Evolutionary conservation across 2,888 invertebrate species (phyloP).

Genomic region (Petrolisthes cinctipes): DNA sequence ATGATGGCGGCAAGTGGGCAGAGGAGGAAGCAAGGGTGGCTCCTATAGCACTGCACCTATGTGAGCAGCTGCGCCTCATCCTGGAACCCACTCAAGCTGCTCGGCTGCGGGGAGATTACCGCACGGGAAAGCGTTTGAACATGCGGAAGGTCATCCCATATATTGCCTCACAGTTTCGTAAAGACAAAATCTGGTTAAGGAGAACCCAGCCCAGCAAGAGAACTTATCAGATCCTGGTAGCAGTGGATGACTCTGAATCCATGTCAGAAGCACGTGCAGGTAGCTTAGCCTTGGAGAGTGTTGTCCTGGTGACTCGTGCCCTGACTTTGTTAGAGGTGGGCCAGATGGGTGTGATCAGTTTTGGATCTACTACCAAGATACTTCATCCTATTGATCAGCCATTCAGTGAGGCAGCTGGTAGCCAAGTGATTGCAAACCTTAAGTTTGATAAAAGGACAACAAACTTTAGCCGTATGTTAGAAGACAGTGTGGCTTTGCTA

Average conservation of each 20-base stretch:
- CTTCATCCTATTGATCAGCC: constrained; percentile 89
- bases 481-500: constrained; percentile 81
- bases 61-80: constrained; percentile 92
- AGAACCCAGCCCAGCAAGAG: constrained; percentile 94
- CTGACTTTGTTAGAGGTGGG: constrained; percentile 94
- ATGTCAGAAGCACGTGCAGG: constrained; percentile 74
- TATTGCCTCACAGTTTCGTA: constrained; percentile 98
- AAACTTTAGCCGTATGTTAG: constrained; percentile 83
- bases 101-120: constrained; percentile 92
- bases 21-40: constrained; percentile 68
- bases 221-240: constrained; percentile 95
- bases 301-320: constrained; percentile 89
- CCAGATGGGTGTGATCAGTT: constrained; percentile 90
- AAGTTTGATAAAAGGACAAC: constrained; percentile 92
- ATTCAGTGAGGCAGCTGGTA: constrained; percentile 88
- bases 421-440: constrained; percentile 72
- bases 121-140: constrained; percentile 96
- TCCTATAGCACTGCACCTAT: constrained; percentile 84
- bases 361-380: constrained; percentile 86
- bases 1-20: constrained; percentile 68
- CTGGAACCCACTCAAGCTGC: constrained; percentile 95
- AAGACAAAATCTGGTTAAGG: constrained; percentile 98
- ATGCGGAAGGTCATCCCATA: constrained; percentile 98
- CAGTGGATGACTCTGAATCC: constrained; percentile 92
- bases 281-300: constrained; percentile 92